Evolutionary conservation across 2,113 vertebrate genomes (phyloP), one percentile per base, ranked within the genome.

Genomic region (Fukomys damarensis): DNA sequence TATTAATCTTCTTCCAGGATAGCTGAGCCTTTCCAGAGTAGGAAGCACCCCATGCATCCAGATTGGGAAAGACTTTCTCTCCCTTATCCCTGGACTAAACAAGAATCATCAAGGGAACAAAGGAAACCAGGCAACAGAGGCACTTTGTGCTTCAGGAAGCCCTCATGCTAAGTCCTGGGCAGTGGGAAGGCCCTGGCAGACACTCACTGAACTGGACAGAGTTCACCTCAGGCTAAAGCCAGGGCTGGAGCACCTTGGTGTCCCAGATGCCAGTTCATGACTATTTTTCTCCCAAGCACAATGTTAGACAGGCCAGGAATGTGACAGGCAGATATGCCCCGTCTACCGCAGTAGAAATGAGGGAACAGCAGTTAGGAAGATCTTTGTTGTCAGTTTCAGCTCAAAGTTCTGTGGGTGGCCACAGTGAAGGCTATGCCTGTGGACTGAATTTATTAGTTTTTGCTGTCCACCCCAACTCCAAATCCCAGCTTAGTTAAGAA

Each of bases 71-170:
- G 3, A 70, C 38, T 49, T 84, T 24, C 70, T 86, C 74, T 88
- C 54, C 54, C 77, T 32, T 66, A 3, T 32, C 52, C 20, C 43
- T 24, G 72, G 66, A 94, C 86, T 91, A 88, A 92, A 86, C 61
- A 92, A 88, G 81, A 83, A 90, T 95, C 94, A 81, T 52, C 93
- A 59, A 74, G 79, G 89, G 86, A 93, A 96, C 94, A 90, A 96
- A 93, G 56, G 86, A 77, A 94, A 89, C 81, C 49, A 96, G 81
- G 93, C 82, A 90, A 95, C 93, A 38, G 14, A 1, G 3, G 41
- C 0, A 5, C 70, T 63, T 52, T 7, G n/a, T 7, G 76, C 93
- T 92, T 82, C 7, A 5, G 59, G 77, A 89, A 59, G 32, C 58
- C 52, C 58, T 65, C 49, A 5, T 38, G 52, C 24, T 54, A 38